These are phyloP conservation scores for Drosophila tani DNA, from an alignment of 1,140 invertebrate genomes.

Conservation along the genomic window DNA sequence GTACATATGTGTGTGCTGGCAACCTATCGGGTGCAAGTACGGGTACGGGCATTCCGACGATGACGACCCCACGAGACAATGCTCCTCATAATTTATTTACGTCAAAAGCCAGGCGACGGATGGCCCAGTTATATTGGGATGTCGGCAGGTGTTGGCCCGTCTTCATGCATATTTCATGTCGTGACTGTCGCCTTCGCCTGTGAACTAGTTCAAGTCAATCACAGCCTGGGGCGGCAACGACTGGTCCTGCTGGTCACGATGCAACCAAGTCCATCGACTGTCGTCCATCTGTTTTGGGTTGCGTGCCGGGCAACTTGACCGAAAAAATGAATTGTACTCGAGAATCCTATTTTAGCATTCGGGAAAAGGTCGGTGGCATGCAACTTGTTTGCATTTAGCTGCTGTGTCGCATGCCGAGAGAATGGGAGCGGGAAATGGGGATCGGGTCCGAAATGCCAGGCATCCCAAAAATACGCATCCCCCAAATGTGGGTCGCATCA, in stretches of 20 bases:
- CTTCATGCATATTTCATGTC: slow-evolving; percentile 17
- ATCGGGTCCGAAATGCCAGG: slow-evolving; percentile 64
- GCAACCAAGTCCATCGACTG: slow-evolving; percentile 5
- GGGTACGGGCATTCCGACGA: slow-evolving; percentile 31
- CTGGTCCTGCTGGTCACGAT: slow-evolving; percentile 58
- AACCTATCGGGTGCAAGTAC: slow-evolving; percentile 11
- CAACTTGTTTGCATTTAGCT: slow-evolving; percentile 49
- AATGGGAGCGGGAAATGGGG: slow-evolving; percentile 23
- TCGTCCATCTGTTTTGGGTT: slow-evolving; percentile 31
- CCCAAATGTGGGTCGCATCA: slow-evolving; percentile 65
- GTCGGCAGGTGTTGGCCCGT: slow-evolving; percentile 34
- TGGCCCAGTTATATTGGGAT: slow-evolving; percentile 38
- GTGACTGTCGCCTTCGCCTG: slow-evolving; percentile 51
- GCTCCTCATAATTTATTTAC: slow-evolving; percentile 59
- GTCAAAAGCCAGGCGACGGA: slow-evolving; percentile 20
- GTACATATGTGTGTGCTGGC: slow-evolving; percentile 6
- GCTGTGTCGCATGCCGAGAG: slow-evolving; percentile 34
- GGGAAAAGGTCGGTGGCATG: slow-evolving; percentile 75
- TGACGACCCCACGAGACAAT: slow-evolving; percentile 48
- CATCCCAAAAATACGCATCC: slow-evolving; percentile 73
- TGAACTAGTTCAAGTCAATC: slow-evolving; percentile 80
- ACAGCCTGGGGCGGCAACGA: slow-evolving; percentile 36
- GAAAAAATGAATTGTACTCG: slow-evolving; percentile 54
- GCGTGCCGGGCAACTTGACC: slow-evolving; percentile 67
- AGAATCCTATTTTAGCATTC: slow-evolving; percentile 49